phyloP scores from a whole-genome alignment of 2,797 vertebrate species.

The Florisuga fusca region DNA sequence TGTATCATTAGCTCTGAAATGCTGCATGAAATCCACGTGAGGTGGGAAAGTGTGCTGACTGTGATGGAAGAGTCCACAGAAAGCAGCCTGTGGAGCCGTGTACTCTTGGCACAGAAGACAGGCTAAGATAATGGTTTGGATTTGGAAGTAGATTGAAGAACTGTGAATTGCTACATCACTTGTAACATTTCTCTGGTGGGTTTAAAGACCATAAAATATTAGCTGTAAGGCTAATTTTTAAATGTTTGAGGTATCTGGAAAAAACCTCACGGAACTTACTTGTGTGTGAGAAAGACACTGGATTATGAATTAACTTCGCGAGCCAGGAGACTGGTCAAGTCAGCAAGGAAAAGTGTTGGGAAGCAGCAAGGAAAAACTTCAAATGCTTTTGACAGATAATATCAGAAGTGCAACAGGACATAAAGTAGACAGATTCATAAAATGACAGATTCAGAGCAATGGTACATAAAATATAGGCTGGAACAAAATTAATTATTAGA shows the following conservation, averaged over 20 bases:
- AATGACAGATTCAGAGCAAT: not conserved
- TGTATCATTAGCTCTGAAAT: not conserved
- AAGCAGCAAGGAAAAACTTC: not conserved
- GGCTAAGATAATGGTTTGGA: constrained; percentile 13
- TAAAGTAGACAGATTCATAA: not conserved
- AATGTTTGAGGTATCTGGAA: not conserved
- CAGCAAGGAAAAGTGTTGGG: not conserved
- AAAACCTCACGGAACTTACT: not conserved
- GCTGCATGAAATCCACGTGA: accelerated
- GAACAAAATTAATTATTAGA: not conserved
- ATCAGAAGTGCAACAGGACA: not conserved
- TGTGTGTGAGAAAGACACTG: not conserved
- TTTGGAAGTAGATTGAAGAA: not conserved
- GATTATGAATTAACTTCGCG: not conserved
- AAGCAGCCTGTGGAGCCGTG: not conserved
- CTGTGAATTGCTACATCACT: not conserved
- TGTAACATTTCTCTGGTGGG: not conserved
- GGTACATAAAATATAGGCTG: not conserved
- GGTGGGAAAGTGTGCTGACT: not conserved
- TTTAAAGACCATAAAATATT: not conserved
- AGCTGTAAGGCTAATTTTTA: not conserved
- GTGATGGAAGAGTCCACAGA: not conserved
- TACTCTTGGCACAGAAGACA: not conserved
- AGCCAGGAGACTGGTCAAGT: not conserved
- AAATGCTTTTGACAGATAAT: not conserved